These are phyloP conservation scores for Archocentrus centrarchus DNA, from an alignment of 2,113 vertebrate genomes.

Conservation along the genomic window DNA sequence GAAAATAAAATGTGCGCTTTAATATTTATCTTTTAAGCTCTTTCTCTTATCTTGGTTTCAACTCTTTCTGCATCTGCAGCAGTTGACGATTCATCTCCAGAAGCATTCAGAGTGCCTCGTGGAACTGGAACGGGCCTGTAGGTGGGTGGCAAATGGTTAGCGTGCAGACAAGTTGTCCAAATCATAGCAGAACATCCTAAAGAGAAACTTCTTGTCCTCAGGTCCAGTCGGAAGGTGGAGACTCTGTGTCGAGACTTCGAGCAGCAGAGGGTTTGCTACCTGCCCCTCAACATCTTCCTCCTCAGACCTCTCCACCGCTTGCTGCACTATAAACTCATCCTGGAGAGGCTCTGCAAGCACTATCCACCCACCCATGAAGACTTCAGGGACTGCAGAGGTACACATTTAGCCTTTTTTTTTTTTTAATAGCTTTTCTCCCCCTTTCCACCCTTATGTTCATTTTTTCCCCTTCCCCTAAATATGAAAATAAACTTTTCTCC, in stretches of 20 bases:
- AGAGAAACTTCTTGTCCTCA: conserved; percentile 45
- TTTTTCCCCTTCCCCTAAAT: background rate
- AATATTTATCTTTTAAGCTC: background rate
- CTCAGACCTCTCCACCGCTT: conserved; percentile 94
- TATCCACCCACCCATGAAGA: conserved; percentile 89
- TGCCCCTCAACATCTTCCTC: conserved; percentile 95
- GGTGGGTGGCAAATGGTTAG: conserved; percentile 54
- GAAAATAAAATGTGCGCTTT: background rate
- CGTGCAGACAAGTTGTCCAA: background rate
- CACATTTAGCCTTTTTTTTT: background rate
- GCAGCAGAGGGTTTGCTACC: conserved; percentile 95
- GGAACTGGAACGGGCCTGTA: conserved; percentile 87
- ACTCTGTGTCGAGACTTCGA: conserved; percentile 91
- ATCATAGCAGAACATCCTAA: background rate
- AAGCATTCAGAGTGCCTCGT: conserved; percentile 91
- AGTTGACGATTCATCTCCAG: conserved; percentile 88
- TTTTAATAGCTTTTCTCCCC: background rate
- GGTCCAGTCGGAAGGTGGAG: conserved; percentile 86
- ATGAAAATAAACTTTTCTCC: background rate
- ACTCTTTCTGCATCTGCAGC: conserved; percentile 74
- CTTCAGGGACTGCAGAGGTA: conserved; percentile 95
- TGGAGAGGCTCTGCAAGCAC: conserved; percentile 95
- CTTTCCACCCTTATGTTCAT: background rate
- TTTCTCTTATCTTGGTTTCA: background rate
- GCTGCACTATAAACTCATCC: conserved; percentile 97